Evolutionary conservation across 2,113 vertebrate genomes (phyloP), one percentile per base, ranked within the genome.

Genomic region (Egretta garzetta): DNA sequence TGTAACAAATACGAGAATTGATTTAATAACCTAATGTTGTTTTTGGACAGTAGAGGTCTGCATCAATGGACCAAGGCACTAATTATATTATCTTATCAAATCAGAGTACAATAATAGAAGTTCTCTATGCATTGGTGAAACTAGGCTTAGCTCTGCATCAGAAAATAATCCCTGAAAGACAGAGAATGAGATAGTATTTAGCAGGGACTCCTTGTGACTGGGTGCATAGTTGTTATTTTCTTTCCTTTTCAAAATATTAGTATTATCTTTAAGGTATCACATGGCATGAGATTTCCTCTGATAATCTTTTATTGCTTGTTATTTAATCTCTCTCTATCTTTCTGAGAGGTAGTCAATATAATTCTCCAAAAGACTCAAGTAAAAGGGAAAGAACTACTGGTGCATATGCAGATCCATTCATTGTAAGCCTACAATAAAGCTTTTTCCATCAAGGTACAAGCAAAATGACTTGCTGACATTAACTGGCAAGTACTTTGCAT

Each of bases 381-480:
- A 80, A 85, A 86, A 91, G 63, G 62, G 63, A 73, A 94, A 49
- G 70, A 96, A 76, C 74, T 93, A 66, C 62, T 97, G 73, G 76
- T 87, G 66, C 70, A 84, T 87, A 97, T 96, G 95, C 76, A 96
- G 79, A 96, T 94, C 74, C 92, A 91, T 91, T 86, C 81, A 94
- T 80, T 96, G 93, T 88, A 90, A 90, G 28, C 62, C 84, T 90
- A 91, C 80, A 94, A 85, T 94, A 96, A 95, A 76, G 81, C 77
- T 79, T 96, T 60, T 93, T 87, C 86, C 81, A 89, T 80, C 86
- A 94, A 96, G 89, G 89, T 94, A 91, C 84, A 82, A 95, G 91
- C 67, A 95, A 91, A 96, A 97, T 73, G 43, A 91, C 95, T 97
- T 97, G 93, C 90, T 97, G 94, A 96, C 91, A 94, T 93, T 91